Conservation (phyloP, 2,113 vertebrate species). For the Chaetura pelagica region DNA sequence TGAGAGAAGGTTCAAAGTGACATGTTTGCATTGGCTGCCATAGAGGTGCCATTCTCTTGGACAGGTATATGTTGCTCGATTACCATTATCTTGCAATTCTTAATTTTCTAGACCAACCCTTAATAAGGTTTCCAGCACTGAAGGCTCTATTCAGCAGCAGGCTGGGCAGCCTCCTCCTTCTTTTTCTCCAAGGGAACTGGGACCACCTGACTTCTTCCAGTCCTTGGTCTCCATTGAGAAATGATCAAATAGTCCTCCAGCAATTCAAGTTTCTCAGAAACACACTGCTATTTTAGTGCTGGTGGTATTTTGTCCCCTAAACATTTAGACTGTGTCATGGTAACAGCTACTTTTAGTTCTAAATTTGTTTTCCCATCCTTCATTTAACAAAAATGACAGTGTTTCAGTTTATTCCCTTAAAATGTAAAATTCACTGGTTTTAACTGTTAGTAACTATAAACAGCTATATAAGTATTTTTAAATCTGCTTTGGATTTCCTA, state of each 20-base stretch:
- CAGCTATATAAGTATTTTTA: neutral
- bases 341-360: slow-evolving; percentile 56
- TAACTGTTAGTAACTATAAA: slow-evolving; percentile 4
- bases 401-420: slow-evolving; percentile 33
- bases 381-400: neutral
- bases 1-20: neutral
- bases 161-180: neutral
- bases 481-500: neutral
- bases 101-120: slow-evolving; percentile 37
- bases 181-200: neutral
- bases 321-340: slow-evolving; percentile 52
- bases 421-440: slow-evolving; percentile 21
- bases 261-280: slow-evolving; percentile 58
- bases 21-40: slow-evolving; percentile 16
- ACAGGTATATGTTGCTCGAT: slow-evolving; percentile 34
- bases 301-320: slow-evolving; percentile 35
- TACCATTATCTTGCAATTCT: slow-evolving; percentile 52
- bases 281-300: slow-evolving; percentile 59
- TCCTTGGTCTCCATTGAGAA: neutral
- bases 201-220: neutral
- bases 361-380: slow-evolving; percentile 10
- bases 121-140: slow-evolving; percentile 32
- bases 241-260: slow-evolving; percentile 32
- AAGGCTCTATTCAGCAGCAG: neutral
- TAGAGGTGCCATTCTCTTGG: slow-evolving; percentile 51